phyloP scores from a whole-genome alignment of 1,140 invertebrate genomes.

The Rhagoletis pomonella region DNA sequence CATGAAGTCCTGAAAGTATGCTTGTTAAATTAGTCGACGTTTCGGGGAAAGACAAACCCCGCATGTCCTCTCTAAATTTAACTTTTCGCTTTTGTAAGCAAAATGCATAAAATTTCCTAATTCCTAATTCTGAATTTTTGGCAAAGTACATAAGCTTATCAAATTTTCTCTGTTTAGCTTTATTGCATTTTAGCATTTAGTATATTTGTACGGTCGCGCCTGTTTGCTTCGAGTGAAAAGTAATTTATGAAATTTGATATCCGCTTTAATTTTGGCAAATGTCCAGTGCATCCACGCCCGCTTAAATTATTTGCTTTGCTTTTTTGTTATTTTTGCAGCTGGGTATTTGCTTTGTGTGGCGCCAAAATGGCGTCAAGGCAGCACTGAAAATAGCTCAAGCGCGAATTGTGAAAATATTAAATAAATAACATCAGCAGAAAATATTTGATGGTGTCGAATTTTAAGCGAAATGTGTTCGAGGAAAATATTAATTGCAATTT shows the following conservation, averaged over 20 bases:
- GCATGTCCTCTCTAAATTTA: too few species aligned
- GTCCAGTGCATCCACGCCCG: background rate
- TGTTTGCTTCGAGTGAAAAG: background rate
- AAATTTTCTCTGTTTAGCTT: background rate
- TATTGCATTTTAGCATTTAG: background rate
- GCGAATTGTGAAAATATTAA: background rate
- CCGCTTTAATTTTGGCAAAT: constrained; percentile 19
- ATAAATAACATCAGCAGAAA: background rate
- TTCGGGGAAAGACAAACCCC: too few species aligned
- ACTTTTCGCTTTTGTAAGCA: too few species aligned
- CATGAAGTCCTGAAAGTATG: too few species aligned
- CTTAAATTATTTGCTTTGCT: background rate
- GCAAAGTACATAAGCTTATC: background rate
- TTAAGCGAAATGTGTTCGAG: background rate
- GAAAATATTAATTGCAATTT: background rate
- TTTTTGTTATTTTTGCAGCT: background rate
- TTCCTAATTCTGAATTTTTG: background rate
- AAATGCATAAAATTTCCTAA: background rate
- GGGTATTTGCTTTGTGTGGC: background rate
- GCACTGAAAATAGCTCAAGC: background rate
- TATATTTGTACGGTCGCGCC: background rate
- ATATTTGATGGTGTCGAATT: background rate
- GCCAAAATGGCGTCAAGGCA: constrained; percentile 22
- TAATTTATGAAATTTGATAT: constrained; percentile 45
- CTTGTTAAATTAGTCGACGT: too few species aligned